These are phyloP conservation scores for Orchestes rusci DNA, from an alignment of 2,888 invertebrate species.

Conservation along the genomic window DNA sequence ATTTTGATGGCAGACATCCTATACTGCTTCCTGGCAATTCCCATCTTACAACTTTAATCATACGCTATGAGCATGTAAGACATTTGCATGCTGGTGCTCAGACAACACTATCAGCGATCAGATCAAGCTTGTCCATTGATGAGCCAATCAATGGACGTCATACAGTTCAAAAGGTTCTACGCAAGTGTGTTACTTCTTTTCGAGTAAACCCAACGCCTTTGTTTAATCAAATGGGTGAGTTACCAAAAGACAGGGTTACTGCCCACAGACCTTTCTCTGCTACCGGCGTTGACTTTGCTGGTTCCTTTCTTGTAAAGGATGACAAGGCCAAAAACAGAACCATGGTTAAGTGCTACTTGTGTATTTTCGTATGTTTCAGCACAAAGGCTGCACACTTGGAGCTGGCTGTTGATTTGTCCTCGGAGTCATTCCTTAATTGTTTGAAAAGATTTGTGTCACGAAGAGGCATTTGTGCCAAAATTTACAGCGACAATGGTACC, in stretches of 20 bases:
- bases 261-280: constrained; percentile 21
- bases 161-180: constrained; percentile 15
- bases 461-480: constrained; percentile 20
- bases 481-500: constrained; percentile 35
- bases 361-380: constrained; percentile 22
- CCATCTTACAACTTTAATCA: constrained; percentile 10
- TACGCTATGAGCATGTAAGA: constrained; percentile 13
- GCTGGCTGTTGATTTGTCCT: constrained; percentile 17
- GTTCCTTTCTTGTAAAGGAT: constrained; percentile 21
- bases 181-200: constrained; percentile 18
- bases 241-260: constrained; percentile 14
- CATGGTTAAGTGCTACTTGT: constrained; percentile 22
- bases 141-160: constrained; percentile 20
- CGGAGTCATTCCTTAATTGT: constrained; percentile 16
- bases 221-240: constrained; percentile 16
- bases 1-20: constrained; percentile 5
- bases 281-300: constrained; percentile 24
- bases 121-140: constrained; percentile 16
- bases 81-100: constrained; percentile 24
- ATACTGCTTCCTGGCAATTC: constrained; percentile 16
- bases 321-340: constrained; percentile 13
- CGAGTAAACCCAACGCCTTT: background rate
- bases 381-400: constrained; percentile 23
- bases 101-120: constrained; percentile 17
- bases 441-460: constrained; percentile 21